Evolutionary conservation across 1,140 invertebrate genomes (phyloP).

Genomic region (Sinonovacula constricta): DNA sequence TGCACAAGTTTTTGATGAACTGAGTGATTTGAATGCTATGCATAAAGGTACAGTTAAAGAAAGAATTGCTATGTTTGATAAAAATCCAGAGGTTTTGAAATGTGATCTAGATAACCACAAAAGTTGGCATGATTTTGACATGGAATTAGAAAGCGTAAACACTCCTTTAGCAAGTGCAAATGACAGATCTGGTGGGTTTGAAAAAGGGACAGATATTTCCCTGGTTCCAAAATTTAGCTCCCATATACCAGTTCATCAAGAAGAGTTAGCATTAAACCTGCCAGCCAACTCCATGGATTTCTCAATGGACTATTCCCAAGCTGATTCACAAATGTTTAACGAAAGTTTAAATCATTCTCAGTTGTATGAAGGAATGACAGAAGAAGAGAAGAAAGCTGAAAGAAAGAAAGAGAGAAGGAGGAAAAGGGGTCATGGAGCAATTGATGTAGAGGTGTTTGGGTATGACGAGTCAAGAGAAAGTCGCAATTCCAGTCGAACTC

Average conservation of each 20-base stretch:
- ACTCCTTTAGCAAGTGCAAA: not conserved
- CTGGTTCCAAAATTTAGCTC: slow-evolving; percentile 42
- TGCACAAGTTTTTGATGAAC: not conserved
- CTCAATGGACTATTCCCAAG: slow-evolving; percentile 44
- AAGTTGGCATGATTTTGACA: not conserved
- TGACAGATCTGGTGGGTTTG: not conserved
- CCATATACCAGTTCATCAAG: slow-evolving; percentile 10
- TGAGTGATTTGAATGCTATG: not conserved
- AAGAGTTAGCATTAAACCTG: slow-evolving; percentile 36
- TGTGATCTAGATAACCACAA: not conserved
- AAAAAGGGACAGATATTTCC: not conserved
- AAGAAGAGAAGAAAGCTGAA: slow-evolving; percentile 9
- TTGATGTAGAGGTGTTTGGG: slow-evolving; percentile 54
- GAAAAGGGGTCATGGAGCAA: slow-evolving; percentile 47
- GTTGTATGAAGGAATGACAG: not conserved
- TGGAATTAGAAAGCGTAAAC: not conserved
- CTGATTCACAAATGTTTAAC: slow-evolving; percentile 24
- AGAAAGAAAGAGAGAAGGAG: slow-evolving; percentile 34
- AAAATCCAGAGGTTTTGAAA: not conserved
- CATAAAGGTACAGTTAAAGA: slow-evolving; percentile 18
- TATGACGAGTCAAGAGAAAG: slow-evolving; percentile 46
- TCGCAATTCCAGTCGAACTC: slow-evolving; percentile 39
- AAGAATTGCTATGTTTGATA: slow-evolving; percentile 43
- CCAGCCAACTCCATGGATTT: slow-evolving; percentile 47
- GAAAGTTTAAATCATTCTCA: not conserved